phyloP scores from a whole-genome alignment of 2,888 invertebrate genomes.

The Spodoptera picta region DNA sequence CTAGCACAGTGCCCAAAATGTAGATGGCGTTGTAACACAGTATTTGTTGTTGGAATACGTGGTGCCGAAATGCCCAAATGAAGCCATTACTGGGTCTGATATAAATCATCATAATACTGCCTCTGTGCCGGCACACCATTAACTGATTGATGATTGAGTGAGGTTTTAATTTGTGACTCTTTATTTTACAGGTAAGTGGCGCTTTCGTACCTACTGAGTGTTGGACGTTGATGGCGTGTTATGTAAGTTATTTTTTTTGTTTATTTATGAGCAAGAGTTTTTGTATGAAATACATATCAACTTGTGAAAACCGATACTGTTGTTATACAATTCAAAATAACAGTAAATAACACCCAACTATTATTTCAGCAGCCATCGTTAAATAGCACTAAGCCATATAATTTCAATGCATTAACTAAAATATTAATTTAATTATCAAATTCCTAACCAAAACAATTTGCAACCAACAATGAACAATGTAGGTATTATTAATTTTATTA shows the following conservation, averaged over 20 bases:
- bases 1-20: not conserved
- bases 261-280: too few species aligned
- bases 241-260: conserved; percentile 25
- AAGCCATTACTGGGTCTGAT: conserved; percentile 60
- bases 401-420: not conserved
- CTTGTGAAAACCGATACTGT: too few species aligned
- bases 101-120: conserved; percentile 66
- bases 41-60: conserved; percentile 44
- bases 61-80: conserved; percentile 56
- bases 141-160: conserved; percentile 71
- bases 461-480: conserved; percentile 21
- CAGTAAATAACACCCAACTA: too few species aligned
- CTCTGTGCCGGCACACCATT: conserved; percentile 57
- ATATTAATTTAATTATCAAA: conserved; percentile 24
- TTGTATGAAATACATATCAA: too few species aligned
- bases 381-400: too few species aligned
- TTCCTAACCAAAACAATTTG: conserved; percentile 9
- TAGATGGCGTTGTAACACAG: conserved; percentile 24
- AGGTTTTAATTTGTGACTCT: conserved; percentile 60
- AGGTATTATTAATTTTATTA: conserved; percentile 25
- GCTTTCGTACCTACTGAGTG: conserved; percentile 49
- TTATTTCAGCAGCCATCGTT: not conserved
- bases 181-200: conserved; percentile 67
- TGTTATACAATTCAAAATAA: too few species aligned
- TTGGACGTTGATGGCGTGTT: conserved; percentile 35